phyloP scores from a whole-genome alignment of 2,113 vertebrate genomes.

The Actinemys pallida region DNA sequence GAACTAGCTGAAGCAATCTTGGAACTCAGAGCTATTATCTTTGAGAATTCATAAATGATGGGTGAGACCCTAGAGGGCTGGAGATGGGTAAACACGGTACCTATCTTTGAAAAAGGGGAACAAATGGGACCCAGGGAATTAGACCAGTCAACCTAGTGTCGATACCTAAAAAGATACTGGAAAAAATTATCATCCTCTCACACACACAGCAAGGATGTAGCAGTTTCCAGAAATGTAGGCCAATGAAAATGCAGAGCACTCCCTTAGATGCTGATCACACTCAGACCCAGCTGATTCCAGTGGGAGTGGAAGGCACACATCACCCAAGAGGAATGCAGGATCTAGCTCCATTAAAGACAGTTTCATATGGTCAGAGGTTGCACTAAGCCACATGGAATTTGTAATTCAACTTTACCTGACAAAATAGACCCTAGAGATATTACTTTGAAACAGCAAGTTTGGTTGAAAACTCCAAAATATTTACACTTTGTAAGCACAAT shows the following conservation, averaged over 20 bases:
- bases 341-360: accelerated
- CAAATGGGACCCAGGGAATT: no score
- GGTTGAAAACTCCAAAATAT: neutral
- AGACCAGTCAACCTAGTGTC: no score
- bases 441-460: neutral
- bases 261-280: neutral
- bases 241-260: neutral
- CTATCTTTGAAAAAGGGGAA: no score
- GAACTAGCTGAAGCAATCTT: no score
- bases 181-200: neutral
- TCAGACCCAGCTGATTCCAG: neutral
- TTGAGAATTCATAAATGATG: no score
- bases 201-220: neutral
- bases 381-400: neutral
- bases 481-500: neutral
- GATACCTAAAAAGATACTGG: no score
- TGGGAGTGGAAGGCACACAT: neutral
- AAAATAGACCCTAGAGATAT: neutral
- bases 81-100: no score
- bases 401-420: neutral
- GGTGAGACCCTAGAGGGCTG: no score
- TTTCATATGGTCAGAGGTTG: neutral
- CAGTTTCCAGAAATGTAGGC: neutral
- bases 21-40: no score
- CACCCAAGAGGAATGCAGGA: neutral